These are phyloP conservation scores for Chlamydotis undulata DNA, from an alignment of 2,113 vertebrate species.

Conservation along the genomic window DNA sequence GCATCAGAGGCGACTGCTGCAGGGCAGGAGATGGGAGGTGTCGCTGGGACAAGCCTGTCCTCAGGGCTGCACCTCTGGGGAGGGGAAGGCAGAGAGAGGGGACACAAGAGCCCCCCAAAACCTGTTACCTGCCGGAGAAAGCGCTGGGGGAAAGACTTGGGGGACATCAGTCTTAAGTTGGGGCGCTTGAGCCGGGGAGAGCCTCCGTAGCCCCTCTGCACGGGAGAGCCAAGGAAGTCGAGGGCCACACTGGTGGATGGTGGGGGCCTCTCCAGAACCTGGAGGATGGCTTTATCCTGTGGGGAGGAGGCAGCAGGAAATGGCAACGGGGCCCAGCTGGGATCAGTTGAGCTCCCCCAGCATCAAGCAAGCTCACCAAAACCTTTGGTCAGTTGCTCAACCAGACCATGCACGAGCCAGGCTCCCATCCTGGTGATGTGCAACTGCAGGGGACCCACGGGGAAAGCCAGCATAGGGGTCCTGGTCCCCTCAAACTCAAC, in stretches of 20 bases:
- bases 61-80: neutral
- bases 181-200: conserved; percentile 57
- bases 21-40: neutral
- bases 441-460: accelerated
- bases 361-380: neutral
- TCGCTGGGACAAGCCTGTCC: neutral
- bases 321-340: neutral
- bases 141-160: conserved; percentile 71
- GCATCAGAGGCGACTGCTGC: conserved; percentile 69
- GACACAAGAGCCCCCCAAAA: neutral
- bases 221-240: conserved; percentile 56
- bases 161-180: conserved; percentile 51
- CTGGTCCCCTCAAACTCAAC: neutral
- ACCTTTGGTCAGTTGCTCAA: neutral
- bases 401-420: neutral
- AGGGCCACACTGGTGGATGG: conserved; percentile 54
- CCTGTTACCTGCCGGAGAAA: conserved; percentile 76
- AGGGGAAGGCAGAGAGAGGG: neutral
- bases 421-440: neutral
- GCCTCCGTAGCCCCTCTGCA: conserved; percentile 57
- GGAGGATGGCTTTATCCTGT: conserved; percentile 84
- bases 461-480: neutral
- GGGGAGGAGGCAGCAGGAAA: neutral
- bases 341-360: neutral
- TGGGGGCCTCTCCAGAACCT: conserved; percentile 77